These are phyloP conservation scores for Cataglyphis rosenhaueri DNA, from an alignment of 2,888 invertebrate species.

Conservation along the genomic window DNA sequence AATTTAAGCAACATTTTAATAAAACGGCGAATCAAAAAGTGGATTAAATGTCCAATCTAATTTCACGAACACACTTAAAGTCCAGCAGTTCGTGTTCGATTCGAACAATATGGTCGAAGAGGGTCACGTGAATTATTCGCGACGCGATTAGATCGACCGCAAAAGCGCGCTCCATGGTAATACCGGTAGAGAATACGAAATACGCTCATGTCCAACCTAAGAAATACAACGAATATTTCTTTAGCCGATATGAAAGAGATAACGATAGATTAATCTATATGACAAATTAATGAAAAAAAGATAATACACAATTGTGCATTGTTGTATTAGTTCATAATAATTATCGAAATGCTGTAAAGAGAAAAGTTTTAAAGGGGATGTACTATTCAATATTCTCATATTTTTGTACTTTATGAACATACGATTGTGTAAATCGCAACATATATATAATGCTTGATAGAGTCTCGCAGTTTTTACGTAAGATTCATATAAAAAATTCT, in stretches of 20 bases:
- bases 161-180: conserved; percentile 54
- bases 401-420: not conserved
- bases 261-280: not conserved
- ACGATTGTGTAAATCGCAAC: not conserved
- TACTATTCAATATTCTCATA: not conserved
- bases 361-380: not conserved
- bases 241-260: conserved; percentile 18
- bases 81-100: too few species aligned
- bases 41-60: conserved; percentile 8
- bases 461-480: not conserved
- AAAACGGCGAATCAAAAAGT: not conserved
- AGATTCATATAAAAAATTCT: not conserved
- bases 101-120: conserved; percentile 38
- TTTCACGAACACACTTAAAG: not conserved
- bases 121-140: conserved; percentile 57
- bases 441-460: not conserved
- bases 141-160: conserved; percentile 55
- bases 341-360: not conserved
- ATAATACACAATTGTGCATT: not conserved
- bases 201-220: conserved; percentile 38
- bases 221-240: conserved; percentile 32
- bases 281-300: conserved; percentile 11
- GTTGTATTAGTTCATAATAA: not conserved
- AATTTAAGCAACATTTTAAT: not conserved
- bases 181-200: conserved; percentile 61